phyloP scores from a whole-genome alignment of 2,888 invertebrate species.

The Clitarchus hookeri region DNA sequence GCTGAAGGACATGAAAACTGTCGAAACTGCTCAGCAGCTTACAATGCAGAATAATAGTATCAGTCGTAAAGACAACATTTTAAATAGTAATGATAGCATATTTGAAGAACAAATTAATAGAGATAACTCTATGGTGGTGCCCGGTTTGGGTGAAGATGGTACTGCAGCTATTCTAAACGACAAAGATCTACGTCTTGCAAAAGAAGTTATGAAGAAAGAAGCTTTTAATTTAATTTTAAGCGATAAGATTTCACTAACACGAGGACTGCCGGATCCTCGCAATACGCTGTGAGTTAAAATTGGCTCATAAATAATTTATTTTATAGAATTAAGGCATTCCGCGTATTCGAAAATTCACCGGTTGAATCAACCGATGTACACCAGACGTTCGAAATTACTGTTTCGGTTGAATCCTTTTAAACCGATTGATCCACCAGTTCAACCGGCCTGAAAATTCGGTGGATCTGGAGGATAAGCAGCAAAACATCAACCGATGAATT shows the following conservation, averaged over 20 bases:
- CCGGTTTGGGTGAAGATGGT: slow-evolving; percentile 74
- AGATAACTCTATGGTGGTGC: slow-evolving; percentile 50
- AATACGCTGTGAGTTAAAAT: slow-evolving; percentile 49
- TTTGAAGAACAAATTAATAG: background rate
- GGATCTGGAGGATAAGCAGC: too few species aligned
- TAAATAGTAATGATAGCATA: background rate
- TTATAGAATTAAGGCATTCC: too few species aligned
- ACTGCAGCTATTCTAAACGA: slow-evolving; percentile 68
- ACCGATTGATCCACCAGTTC: too few species aligned
- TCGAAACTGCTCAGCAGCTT: background rate
- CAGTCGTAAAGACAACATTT: background rate
- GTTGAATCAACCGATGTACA: too few species aligned
- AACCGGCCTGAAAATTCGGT: too few species aligned
- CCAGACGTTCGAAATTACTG: too few species aligned
- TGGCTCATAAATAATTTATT: too few species aligned
- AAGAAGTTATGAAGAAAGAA: slow-evolving; percentile 75
- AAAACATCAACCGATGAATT: too few species aligned
- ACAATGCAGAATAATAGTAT: background rate
- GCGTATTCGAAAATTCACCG: too few species aligned
- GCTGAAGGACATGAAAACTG: background rate
- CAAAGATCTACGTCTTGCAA: slow-evolving; percentile 63
- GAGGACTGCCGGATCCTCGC: slow-evolving; percentile 72
- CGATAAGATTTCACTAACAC: slow-evolving; percentile 83
- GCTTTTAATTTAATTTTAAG: slow-evolving; percentile 89
- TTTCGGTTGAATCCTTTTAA: too few species aligned